Percentiles rank a stretch among this genome's conserved stretches.
Conservation (phyloP, 2,113 vertebrate species). For the Lampris megalopsis region DNA sequence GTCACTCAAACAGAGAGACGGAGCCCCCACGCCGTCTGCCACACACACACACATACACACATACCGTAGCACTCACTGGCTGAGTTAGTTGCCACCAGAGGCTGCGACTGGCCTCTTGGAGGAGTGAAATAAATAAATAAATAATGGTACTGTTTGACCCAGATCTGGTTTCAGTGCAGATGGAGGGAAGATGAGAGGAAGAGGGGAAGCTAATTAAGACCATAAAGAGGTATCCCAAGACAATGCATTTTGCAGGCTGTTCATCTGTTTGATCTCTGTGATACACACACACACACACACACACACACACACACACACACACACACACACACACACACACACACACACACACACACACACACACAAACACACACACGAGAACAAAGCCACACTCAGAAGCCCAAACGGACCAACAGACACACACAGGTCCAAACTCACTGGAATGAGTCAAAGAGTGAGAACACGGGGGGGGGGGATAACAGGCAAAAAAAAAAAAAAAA, state of each 20-base stretch:
- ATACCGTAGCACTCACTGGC: too few relatives aligned
- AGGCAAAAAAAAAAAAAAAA: background rate
- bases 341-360: slow-evolving; percentile 1
- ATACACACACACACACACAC: slow-evolving; percentile 10
- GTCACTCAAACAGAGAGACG: too few relatives aligned
- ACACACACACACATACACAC: background rate
- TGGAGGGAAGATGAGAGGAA: background rate
- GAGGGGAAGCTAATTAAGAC: slow-evolving; percentile 6
- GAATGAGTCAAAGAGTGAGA: slow-evolving; percentile 21
- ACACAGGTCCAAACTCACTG: slow-evolving; percentile 28
- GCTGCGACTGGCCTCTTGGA: too few relatives aligned
- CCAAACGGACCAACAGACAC: background rate
- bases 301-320: slow-evolving; percentile 1
- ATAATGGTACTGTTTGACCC: slow-evolving; percentile 6
- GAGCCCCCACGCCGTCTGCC: too few relatives aligned
- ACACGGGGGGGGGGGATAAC: background rate
- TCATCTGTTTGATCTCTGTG: background rate
- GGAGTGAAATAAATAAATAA: too few relatives aligned
- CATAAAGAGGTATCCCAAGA: slow-evolving; percentile 22
- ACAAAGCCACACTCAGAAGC: background rate
- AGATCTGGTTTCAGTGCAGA: slow-evolving; percentile 13
- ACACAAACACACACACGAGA: slow-evolving; percentile 2
- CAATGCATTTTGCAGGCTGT: background rate
- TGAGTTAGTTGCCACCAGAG: too few relatives aligned
- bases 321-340: too few relatives aligned